Conservation (phyloP, 2,797 vertebrate species). For the Chrysocyon brachyurus region DNA sequence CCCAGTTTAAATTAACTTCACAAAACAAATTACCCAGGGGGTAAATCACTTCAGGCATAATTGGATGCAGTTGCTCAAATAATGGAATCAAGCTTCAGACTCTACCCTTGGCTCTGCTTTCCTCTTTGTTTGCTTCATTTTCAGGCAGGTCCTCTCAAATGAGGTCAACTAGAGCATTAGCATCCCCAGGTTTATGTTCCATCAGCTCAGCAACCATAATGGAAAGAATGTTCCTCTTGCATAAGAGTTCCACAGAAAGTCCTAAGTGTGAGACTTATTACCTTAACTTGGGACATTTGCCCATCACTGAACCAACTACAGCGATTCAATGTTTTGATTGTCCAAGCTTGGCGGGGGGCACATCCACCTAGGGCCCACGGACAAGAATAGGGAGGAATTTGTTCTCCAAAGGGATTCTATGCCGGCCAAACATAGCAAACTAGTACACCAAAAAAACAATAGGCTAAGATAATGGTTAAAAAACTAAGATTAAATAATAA, state of each 20-base stretch:
- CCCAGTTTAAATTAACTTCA: background rate
- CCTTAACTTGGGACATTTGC: background rate
- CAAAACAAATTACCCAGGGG: background rate
- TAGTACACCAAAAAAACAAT: constrained; percentile 52
- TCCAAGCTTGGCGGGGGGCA: background rate
- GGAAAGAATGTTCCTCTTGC: background rate
- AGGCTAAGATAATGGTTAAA: background rate
- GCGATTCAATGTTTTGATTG: background rate
- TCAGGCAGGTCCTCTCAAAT: background rate
- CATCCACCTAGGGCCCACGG: background rate
- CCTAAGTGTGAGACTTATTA: background rate
- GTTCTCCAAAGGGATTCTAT: constrained; percentile 43
- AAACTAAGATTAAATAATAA: constrained; percentile 55
- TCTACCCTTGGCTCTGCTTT: background rate
- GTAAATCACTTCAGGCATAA: background rate
- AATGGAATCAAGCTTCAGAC: background rate
- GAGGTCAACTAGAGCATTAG: background rate
- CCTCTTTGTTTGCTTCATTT: background rate
- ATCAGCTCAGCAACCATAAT: background rate
- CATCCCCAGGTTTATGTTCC: background rate
- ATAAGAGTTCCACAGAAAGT: background rate
- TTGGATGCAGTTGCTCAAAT: background rate
- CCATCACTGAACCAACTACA: background rate
- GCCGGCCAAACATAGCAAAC: background rate
- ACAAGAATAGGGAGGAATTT: background rate